Evolutionary conservation across 2,113 vertebrate species (phyloP).

Genomic region (Seriola aureovittata): DNA sequence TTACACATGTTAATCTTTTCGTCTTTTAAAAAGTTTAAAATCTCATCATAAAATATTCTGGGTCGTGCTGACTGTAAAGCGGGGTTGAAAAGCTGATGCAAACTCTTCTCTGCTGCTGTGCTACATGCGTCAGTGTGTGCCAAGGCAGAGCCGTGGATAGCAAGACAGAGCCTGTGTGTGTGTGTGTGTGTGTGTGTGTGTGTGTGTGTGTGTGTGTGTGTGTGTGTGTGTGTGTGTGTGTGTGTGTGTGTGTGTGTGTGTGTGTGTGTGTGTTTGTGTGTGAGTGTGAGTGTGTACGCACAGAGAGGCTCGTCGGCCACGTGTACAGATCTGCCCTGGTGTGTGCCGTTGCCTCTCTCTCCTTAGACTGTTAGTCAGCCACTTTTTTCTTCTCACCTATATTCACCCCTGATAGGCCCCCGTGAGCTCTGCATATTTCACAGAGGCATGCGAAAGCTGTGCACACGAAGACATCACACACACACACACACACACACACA

Average conservation of each 20-base stretch:
- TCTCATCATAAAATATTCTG: not conserved
- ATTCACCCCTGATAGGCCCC: conserved; percentile 39
- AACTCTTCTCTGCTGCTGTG: conserved; percentile 19
- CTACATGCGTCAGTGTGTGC: conserved; percentile 14
- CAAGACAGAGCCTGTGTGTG: conserved; percentile 8
- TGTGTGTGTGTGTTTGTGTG: conserved; percentile 1
- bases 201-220: not conserved
- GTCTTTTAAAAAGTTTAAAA: not conserved
- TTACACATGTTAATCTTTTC: not conserved
- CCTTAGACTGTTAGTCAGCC: conserved; percentile 27
- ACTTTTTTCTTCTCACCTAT: conserved; percentile 44
- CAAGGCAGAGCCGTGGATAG: conserved; percentile 5
- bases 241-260: not conserved
- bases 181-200: conserved; percentile 20
- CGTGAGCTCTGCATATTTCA: conserved; percentile 39
- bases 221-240: conserved; percentile 5
- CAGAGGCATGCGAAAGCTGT: conserved; percentile 20
- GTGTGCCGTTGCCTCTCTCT: conserved; percentile 26
- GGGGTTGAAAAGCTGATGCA: conserved; percentile 1
- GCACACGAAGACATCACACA: conserved; percentile 6
- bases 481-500: conserved; percentile 1
- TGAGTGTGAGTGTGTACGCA: conserved; percentile 7
- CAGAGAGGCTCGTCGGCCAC: conserved; percentile 58
- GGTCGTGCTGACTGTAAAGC: not conserved
- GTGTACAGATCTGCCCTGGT: conserved; percentile 64